A percentile compares a stretch with the other conserved stretches of the same genome.
Evolutionary conservation across 2,113 vertebrate genomes (phyloP).

Genomic region (Chaetura pelagica): DNA sequence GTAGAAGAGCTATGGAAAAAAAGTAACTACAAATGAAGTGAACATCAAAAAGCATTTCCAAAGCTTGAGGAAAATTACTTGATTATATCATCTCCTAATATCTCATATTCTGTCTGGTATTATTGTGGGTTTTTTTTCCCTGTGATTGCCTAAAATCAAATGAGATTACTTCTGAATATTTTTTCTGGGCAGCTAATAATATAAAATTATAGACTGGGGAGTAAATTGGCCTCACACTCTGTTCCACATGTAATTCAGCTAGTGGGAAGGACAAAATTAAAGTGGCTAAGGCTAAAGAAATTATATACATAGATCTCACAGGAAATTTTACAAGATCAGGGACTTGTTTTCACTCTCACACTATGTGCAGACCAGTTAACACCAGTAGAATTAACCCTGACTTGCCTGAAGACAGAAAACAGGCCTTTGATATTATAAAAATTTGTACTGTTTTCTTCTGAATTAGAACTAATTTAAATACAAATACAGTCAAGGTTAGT

Average conservation of each 20-base stretch:
- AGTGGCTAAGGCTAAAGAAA: not conserved
- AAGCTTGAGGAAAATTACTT: not conserved
- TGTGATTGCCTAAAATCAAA: conserved; percentile 16
- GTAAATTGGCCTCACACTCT: not conserved
- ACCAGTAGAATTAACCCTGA: not conserved
- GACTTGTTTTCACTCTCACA: not conserved
- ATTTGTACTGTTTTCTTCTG: not conserved
- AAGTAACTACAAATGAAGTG: not conserved
- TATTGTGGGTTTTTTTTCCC: not conserved
- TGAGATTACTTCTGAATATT: conserved; percentile 5
- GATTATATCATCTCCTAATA: not conserved
- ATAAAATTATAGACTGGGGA: not conserved
- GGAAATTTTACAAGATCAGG: not conserved
- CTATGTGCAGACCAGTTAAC: not conserved
- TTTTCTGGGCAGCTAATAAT: conserved; percentile 10
- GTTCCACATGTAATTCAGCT: not conserved
- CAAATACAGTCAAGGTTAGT: not conserved
- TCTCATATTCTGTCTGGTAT: not conserved
- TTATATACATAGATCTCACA: not conserved
- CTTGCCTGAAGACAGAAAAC: not conserved
- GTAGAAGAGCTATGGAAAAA: not conserved
- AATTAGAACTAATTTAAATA: not conserved
- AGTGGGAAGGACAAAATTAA: not conserved
- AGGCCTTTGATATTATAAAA: not conserved
- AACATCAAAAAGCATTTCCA: not conserved